phyloP scores from a whole-genome alignment of 2,113 vertebrate genomes.

The Epinephelus moara region DNA sequence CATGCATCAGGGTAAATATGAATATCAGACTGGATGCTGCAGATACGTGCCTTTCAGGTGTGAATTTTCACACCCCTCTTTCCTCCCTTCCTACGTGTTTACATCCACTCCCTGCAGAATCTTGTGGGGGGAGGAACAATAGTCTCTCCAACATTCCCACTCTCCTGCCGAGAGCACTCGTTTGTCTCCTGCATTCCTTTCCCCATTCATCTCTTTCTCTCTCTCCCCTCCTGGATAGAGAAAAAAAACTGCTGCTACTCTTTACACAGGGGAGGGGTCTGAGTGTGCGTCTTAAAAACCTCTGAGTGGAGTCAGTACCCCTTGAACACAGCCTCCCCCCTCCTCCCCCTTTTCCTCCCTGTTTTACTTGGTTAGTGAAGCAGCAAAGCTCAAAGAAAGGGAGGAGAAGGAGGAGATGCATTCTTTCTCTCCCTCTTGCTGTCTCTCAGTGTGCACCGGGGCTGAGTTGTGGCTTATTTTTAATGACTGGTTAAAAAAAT shows the following conservation, averaged over 20 bases:
- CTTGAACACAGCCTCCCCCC: slow-evolving; percentile 52
- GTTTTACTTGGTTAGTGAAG: slow-evolving; percentile 83
- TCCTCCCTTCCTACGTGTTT: slow-evolving; percentile 57
- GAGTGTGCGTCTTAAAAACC: slow-evolving; percentile 65
- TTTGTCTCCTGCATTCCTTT: slow-evolving; percentile 83
- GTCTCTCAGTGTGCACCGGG: slow-evolving; percentile 70
- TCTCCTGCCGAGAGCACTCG: slow-evolving; percentile 82
- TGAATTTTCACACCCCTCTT: slow-evolving; percentile 69
- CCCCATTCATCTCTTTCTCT: slow-evolving; percentile 81
- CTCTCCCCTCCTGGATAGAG: slow-evolving; percentile 67
- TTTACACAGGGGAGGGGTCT: slow-evolving; percentile 65
- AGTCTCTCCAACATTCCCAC: slow-evolving; percentile 77
- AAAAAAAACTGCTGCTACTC: slow-evolving; percentile 58
- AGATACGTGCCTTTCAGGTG: slow-evolving; percentile 65
- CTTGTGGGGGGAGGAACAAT: slow-evolving; percentile 68
- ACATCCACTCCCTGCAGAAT: slow-evolving; percentile 72
- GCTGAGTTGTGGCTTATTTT: slow-evolving; percentile 78
- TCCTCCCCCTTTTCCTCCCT: slow-evolving; percentile 36
- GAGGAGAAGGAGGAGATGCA: slow-evolving; percentile 75
- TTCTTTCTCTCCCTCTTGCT: slow-evolving; percentile 71
- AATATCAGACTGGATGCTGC: slow-evolving; percentile 23
- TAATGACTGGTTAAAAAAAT: slow-evolving; percentile 78
- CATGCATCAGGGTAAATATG: neutral
- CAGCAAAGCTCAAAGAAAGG: slow-evolving; percentile 79
- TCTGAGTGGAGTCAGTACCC: slow-evolving; percentile 65